Evolutionary conservation across 2,797 vertebrate species (phyloP).

Genomic region (Periophthalmus magnuspinnatus): DNA sequence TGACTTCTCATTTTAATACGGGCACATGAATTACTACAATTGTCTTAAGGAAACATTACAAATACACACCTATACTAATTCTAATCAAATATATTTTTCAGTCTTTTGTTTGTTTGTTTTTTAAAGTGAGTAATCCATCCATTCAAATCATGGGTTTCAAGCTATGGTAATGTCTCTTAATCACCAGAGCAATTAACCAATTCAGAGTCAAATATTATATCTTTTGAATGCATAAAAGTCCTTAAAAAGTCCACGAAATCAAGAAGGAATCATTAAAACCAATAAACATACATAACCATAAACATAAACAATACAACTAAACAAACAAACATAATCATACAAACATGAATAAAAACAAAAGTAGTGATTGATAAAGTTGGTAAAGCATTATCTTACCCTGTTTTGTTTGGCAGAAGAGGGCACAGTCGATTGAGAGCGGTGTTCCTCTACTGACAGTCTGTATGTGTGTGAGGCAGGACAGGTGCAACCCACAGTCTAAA

Average conservation of each 20-base stretch:
- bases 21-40: background rate
- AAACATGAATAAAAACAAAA: background rate
- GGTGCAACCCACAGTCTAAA: background rate
- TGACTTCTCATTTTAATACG: conserved; percentile 34
- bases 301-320: background rate
- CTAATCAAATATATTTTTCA: too few species aligned
- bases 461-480: background rate
- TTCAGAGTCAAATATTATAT: background rate
- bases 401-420: background rate
- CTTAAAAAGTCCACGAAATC: too few species aligned
- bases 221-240: background rate
- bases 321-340: background rate
- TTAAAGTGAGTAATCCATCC: too few species aligned
- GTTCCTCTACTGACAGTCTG: background rate
- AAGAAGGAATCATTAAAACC: background rate
- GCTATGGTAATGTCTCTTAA: too few species aligned
- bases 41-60: too few species aligned
- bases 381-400: background rate
- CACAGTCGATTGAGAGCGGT: background rate
- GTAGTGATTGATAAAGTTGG: background rate
- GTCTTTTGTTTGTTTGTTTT: too few species aligned
- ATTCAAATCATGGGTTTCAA: too few species aligned
- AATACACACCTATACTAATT: too few species aligned
- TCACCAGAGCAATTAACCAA: too few species aligned
- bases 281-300: background rate